Evolutionary conservation across 23 tunicate species (phyloP).

Genomic region (Ascidia mentula): DNA sequence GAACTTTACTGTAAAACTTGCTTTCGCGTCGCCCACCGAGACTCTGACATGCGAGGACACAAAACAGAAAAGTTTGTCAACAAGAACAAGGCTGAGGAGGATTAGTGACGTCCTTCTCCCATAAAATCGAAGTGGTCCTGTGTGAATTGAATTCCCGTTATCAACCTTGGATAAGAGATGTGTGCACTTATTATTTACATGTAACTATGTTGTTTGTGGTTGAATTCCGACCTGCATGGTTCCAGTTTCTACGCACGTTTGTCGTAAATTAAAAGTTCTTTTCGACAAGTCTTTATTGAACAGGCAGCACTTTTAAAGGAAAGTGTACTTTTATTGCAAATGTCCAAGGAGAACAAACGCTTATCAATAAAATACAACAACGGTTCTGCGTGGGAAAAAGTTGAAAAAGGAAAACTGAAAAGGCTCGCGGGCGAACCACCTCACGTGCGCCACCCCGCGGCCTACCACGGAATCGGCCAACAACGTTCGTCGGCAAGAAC

Average conservation of each 20-base stretch:
- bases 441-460: not conserved
- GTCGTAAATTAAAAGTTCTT: too few relatives aligned
- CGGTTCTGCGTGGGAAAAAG: not conserved
- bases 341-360: not conserved
- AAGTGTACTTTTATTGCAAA: conserved; percentile 8
- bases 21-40: conserved; percentile 53
- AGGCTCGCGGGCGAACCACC: not conserved
- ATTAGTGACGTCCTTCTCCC: too few relatives aligned
- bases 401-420: not conserved
- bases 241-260: too few relatives aligned
- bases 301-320: too few relatives aligned
- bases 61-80: conserved; percentile 41
- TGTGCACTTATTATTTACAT: too few relatives aligned
- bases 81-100: conserved; percentile 13
- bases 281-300: too few relatives aligned
- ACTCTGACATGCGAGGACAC: conserved; percentile 71
- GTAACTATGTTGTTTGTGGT: too few relatives aligned
- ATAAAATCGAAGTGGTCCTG: too few relatives aligned
- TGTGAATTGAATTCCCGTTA: too few relatives aligned
- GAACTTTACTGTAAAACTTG: conserved; percentile 79
- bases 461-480: not conserved
- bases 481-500: not conserved
- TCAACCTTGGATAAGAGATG: too few relatives aligned
- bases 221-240: too few relatives aligned
- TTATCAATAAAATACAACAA: not conserved